Base-by-base conservation (phyloP, 30 jellyfish, hydroid and myxozoan genomes). In the Mastigias papua region DNA sequence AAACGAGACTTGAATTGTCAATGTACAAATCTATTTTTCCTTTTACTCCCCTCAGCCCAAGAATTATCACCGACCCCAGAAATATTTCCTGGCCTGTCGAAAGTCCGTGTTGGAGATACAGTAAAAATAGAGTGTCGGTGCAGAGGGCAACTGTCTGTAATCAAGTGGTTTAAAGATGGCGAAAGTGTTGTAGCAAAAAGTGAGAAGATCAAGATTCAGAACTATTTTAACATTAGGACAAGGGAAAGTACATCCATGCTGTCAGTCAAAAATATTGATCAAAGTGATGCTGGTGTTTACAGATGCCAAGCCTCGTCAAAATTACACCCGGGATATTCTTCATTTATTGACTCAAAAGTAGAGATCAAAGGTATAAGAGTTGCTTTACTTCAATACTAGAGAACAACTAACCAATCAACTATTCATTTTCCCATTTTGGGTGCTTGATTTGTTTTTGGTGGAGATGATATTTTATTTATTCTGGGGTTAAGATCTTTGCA, bases 311-410 rank as follows among this genome's bases (percentile, higher is more conserved):
- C 79, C 17, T 26, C 89, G 1, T 48, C 79, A 28, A 78, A 49
- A 11, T 69, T 78, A 0, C 62, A 57, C 8, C 68, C 64, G 15
- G 78, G 89, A 49, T 78, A 27, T 34, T 34, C 60, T 29, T 29
- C 89, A 22, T 78, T 25, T 23, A 48, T 60, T 48, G 79, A 78
- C 30, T 69, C 79, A 33, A 78, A 78, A 62, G 68, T 78, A 19
- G 67, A 28, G 8, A 48, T 60, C 17, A 58, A 23, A 30, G 89
- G 89, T 78, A 7, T 20, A 77, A 16, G 10, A 54, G 2, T 13
- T 58, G 2, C 32, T 6, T 54, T 54, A 6, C 9, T 54, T 16
- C 17, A 11, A 25, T 3, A 54, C 2, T 2, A 54, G 3, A n/a
- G n/a, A n/a, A n/a, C n/a, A n/a, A n/a, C n/a, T n/a, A n/a, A n/a